Evolutionary conservation across 2,797 vertebrate species (phyloP).

Genomic region (Mionectes olivaceus): DNA sequence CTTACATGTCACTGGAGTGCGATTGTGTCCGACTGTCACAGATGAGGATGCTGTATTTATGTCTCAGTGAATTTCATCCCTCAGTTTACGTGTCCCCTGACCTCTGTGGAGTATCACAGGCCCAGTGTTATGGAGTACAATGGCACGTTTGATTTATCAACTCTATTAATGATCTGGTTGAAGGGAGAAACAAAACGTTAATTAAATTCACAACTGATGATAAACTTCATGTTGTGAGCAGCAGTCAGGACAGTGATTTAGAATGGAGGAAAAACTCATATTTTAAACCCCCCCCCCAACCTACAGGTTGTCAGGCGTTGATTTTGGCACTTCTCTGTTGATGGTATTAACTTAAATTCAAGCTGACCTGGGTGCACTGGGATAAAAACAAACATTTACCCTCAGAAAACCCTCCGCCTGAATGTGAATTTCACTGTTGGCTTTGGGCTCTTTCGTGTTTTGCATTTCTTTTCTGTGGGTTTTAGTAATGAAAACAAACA

Average conservation of each 20-base stretch:
- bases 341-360: not conserved
- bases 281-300: not conserved
- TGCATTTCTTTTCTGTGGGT: conserved; percentile 46
- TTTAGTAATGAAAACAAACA: conserved; percentile 41
- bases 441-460: not conserved
- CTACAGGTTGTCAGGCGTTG: not conserved
- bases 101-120: not conserved
- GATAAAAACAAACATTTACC: conserved; percentile 17
- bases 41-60: not conserved
- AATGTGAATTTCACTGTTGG: not conserved
- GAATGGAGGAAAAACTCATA: not conserved
- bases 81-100: not conserved
- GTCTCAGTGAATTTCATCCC: conserved; percentile 2
- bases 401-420: not conserved
- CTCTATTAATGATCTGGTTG: not conserved
- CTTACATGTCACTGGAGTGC: not conserved
- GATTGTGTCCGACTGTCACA: not conserved
- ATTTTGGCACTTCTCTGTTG: not conserved
- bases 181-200: not conserved
- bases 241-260: not conserved
- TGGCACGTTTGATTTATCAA: not conserved
- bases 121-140: not conserved
- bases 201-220: not conserved
- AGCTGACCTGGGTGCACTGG: not conserved
- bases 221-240: not conserved